Evolutionary conservation across 1,140 invertebrate genomes (phyloP).

Genomic region (Trichogramma pretiosum): DNA sequence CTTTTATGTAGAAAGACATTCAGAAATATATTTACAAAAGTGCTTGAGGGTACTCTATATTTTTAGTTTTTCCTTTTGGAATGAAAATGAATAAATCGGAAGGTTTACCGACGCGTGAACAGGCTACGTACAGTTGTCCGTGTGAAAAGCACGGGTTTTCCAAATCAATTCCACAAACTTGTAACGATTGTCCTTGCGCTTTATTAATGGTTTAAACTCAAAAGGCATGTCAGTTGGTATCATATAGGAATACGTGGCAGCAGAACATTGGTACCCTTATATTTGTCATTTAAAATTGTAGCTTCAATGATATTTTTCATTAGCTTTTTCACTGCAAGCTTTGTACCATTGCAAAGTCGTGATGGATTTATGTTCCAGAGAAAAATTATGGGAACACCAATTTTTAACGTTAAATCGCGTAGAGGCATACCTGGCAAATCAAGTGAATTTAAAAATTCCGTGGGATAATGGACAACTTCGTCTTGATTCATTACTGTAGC

Average conservation of each 20-base stretch:
- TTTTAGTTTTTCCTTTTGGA: no score
- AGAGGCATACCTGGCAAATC: constrained; percentile 35
- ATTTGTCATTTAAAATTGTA: constrained; percentile 27
- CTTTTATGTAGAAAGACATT: no score
- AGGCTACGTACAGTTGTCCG: constrained; percentile 35
- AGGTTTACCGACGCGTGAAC: constrained; percentile 39
- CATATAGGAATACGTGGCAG: constrained; percentile 34
- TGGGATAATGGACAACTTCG: constrained; percentile 35
- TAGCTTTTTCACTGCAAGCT: constrained; percentile 24
- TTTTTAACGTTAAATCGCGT: constrained; percentile 37
- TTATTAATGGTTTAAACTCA: constrained; percentile 48
- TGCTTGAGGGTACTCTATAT: no score
- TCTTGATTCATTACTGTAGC: constrained; percentile 31
- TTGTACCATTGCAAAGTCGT: constrained; percentile 41
- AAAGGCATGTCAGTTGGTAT: constrained; percentile 35
- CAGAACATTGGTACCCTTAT: constrained; percentile 28
- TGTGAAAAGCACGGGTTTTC: constrained; percentile 26
- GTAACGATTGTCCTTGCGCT: constrained; percentile 45
- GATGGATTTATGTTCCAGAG: constrained; percentile 38
- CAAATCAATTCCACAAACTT: constrained; percentile 29
- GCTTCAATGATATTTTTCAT: constrained; percentile 27
- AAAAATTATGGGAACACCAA: constrained; percentile 39
- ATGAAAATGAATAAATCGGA: constrained; percentile 1
- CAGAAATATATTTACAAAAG: no score
- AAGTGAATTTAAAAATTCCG: constrained; percentile 40